A percentile compares a stretch with the other conserved stretches of the same genome.
phyloP scores from a whole-genome alignment of 1,140 invertebrate species.

The Trinorchestia longiramus region DNA sequence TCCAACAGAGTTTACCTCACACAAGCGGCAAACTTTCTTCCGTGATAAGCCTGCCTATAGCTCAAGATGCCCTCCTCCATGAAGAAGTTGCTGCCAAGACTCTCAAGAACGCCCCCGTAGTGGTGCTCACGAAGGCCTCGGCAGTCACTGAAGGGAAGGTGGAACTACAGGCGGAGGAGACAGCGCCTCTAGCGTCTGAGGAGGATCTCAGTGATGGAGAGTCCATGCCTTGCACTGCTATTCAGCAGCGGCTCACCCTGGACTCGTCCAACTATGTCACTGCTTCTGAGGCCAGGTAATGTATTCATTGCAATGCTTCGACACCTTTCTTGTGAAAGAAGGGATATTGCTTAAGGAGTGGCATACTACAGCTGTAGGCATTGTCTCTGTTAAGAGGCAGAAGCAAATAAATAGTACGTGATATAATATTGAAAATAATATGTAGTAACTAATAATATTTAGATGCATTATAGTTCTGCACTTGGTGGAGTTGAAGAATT shows the following conservation, averaged over 20 bases:
- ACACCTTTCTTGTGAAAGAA: neutral
- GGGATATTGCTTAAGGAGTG: too few species aligned
- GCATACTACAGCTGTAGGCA: neutral
- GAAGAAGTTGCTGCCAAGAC: neutral
- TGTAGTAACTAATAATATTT: too few species aligned
- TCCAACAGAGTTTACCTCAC: slow-evolving; percentile 14
- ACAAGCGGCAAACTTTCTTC: slow-evolving; percentile 22
- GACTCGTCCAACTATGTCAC: slow-evolving; percentile 63
- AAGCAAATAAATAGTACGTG: too few species aligned
- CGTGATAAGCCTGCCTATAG: neutral
- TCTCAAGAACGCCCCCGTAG: neutral
- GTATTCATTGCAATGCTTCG: neutral
- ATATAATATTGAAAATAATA: too few species aligned
- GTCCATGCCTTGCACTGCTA: slow-evolving; percentile 56
- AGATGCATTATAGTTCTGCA: too few species aligned
- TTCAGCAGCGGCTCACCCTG: slow-evolving; percentile 14
- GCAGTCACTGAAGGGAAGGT: neutral
- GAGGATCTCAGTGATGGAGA: slow-evolving; percentile 13
- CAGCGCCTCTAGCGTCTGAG: neutral
- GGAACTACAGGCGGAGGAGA: neutral
- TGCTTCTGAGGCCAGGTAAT: slow-evolving; percentile 64
- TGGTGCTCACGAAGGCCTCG: neutral
- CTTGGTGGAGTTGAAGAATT: too few species aligned
- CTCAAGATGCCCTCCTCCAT: neutral
- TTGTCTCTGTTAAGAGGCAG: too few species aligned